Evolutionary conservation across 1,140 invertebrate species (phyloP), one percentile per base, ranked within the genome.

Genomic region (Euwallacea fornicatus): DNA sequence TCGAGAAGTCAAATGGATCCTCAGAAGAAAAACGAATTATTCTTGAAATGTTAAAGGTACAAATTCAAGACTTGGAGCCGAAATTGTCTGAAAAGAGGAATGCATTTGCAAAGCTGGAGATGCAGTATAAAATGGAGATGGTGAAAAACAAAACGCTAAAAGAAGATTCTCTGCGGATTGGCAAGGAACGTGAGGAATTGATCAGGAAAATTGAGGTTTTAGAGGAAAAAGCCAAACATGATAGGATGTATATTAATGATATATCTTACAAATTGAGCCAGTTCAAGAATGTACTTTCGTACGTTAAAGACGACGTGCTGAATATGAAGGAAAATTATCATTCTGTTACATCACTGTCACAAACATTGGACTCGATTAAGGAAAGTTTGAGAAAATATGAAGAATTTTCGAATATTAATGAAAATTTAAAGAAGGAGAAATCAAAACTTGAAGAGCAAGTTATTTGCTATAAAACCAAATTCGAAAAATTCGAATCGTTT

Each of bases 1-100:
- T 72, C 9, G 73, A 75, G 4, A 66, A 56, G 21, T 41, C 55
- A 4, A 72, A 70, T 47, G 61, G 56, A 41, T 7, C 15, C 16
- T 59, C 41, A 21, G 68, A 73, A 64, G 73, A 75, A 69, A 69
- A 59, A 42, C 55, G 73, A 66, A 72, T 73, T 6, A 75, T n/a
- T 13, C n/a, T 64, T 13, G 67, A 75, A 53, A 11, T 75, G 50
- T 66, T 69, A 11, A 33, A 64, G 6, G 44, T 69, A 33, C 69
- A 63, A 54, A 69, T 53, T 15, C n/a, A 65, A 42, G 63, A 69
- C 10, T 16, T 62, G 11, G 71, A 75, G 41, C 66, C 66, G 11
- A 73, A 73, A 63, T 66, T 65, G 47, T 69, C 58, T 41, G 70
- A 75, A 58, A 75, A 65, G 10, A 54, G 64, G 21, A 59, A 69